Conservation (phyloP, 2,888 invertebrate species). For the Neuroscelio doddi region DNA sequence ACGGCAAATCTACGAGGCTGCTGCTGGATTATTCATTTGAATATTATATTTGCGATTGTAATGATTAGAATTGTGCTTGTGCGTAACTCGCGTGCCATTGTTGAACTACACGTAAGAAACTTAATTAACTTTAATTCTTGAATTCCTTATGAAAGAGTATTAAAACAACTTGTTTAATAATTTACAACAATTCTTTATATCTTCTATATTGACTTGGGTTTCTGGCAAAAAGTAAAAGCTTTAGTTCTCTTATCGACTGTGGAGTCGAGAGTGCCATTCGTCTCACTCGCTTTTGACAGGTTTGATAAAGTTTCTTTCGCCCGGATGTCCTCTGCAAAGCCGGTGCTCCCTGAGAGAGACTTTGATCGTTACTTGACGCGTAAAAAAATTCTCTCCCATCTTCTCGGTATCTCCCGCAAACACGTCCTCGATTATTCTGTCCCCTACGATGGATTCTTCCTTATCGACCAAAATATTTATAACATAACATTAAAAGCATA, state of each 20-base stretch:
- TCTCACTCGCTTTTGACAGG: slow-evolving; percentile 56
- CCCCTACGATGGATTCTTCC: slow-evolving; percentile 22
- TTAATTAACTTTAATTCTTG: too few species aligned
- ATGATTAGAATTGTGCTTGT: slow-evolving; percentile 34
- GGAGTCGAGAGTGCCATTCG: slow-evolving; percentile 57
- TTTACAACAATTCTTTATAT: too few species aligned
- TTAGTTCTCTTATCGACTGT: slow-evolving; percentile 50
- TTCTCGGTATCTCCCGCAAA: too few species aligned
- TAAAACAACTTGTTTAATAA: too few species aligned
- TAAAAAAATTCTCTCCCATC: slow-evolving; percentile 21
- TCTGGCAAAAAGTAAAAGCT: slow-evolving; percentile 20
- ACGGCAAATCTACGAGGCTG: slow-evolving; percentile 25
- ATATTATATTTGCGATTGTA: slow-evolving; percentile 31
- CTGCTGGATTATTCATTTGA: slow-evolving; percentile 26
- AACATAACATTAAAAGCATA: too few species aligned
- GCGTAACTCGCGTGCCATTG: too few species aligned
- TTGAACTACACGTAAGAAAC: too few species aligned
- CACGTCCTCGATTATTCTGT: slow-evolving; percentile 24
- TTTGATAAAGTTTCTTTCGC: slow-evolving; percentile 58
- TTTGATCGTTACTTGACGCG: slow-evolving; percentile 18
- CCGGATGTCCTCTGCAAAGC: slow-evolving; percentile 47
- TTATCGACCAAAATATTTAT: too few species aligned
- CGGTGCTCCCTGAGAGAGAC: slow-evolving; percentile 36
- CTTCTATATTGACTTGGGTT: slow-evolving; percentile 27
- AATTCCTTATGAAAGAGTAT: too few species aligned